Evolutionary conservation across 2,888 invertebrate genomes (phyloP), one percentile per base, ranked within the genome.

Genomic region (Cataglyphis altisquamis): DNA sequence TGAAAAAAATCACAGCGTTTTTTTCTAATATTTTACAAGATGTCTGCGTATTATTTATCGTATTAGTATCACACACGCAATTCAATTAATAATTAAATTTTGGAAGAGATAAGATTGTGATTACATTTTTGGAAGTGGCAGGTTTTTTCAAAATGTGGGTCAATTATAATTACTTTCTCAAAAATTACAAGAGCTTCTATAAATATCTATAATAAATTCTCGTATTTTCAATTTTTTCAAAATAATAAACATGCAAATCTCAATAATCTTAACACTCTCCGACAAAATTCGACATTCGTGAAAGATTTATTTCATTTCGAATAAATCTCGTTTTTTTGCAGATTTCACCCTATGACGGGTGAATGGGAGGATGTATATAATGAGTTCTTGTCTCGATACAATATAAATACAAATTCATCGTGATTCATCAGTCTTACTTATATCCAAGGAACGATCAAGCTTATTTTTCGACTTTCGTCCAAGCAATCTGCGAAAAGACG

Each of bases 401-500:
- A 81, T 52, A 77, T 39, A 62, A 41, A 52, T 52, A n/a, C n/a
- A 52, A 52, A 8, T 57, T 83, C 29, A 60, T 29, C 55, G 70
- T 18, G 48, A 6, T 63, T 82, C 63, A 29, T 85, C 84, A 89
- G 88, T 89, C 87, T 89, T 75, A 68, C 45, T 62, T 62, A 66
- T 87, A 86, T 80, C 85, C 63, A 84, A 90, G 57, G 90, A 84
- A 83, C 90, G 85, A 32, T 88, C 88, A 62, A 91, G 82, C 83
- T 94, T 94, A 67, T 91, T 86, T 89, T 92, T 94, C 67, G 92
- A 91, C 78, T 92, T 94, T 57, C 94, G 93, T 21, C 94, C 93
- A 21, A 94, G 92, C 12, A 96, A 94, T 90, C 96, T 96, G 67
- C 96, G 95, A 93, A 96, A 96, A 5, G 96, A 96, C 0, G 96